Evolutionary conservation across 2,113 vertebrate species (phyloP), one percentile per base, ranked within the genome.

Genomic region (Dunckerocampus dactyliophorus): DNA sequence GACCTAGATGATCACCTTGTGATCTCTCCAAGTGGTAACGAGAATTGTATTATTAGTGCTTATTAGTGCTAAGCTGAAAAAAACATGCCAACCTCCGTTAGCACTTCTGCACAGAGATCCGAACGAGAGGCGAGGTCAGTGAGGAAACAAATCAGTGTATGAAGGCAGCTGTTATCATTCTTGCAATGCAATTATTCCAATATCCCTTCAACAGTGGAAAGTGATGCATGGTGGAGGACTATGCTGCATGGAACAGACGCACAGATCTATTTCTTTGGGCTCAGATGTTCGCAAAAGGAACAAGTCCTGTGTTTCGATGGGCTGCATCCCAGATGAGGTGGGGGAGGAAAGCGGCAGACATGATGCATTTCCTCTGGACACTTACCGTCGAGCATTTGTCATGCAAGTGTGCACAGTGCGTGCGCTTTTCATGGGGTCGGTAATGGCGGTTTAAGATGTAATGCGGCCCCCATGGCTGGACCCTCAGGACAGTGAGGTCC

Each of bases 361-460:
- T 80, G 77, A 81, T 84, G 76, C 64, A 60, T 76, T 81, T 85
- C 83, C 74, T 80, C 68, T 78, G 72, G 63, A 74, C 65, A 76
- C 77, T 54, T 60, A 15, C 69, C 65, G 73, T 49, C 71, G 62
- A 66, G 4, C 4, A 5, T 84, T 75, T 79, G 58, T 77, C 64
- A 69, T 79, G 75, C 42, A 53, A 62, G 59, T 62, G 47, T 66
- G 59, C 20, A 54, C 43, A 61, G 34, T 22, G 14, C 28, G 22
- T 17, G 50, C 15, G 50, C 28, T 67, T 11, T 3, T 39, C 24
- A n/a, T 52, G 14, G 24, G 3, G 21, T 17, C 1, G 2, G 55
- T 64, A 71, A 76, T 76, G 59, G 65, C 76, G 78, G 69, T 75
- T 62, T 74, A 52, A 77, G 72, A 50, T 73, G 66, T 65, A 55